Conservation (phyloP, 2,113 vertebrate species). For the Cottus gobio region DNA sequence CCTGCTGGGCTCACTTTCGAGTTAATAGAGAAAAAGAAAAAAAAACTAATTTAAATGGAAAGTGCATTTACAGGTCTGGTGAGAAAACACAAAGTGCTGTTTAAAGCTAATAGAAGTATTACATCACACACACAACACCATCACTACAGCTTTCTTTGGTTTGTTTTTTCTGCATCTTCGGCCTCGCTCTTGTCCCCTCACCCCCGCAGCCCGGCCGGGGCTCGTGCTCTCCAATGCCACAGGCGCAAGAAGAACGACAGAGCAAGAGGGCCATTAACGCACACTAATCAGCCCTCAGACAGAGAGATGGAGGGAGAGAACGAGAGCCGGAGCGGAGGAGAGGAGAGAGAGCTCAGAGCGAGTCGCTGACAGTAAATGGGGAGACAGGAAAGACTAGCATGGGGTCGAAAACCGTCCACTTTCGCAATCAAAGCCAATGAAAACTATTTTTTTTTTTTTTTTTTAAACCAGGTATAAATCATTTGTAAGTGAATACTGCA, state of each 20-base stretch:
- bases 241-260: constrained; percentile 63
- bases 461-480: constrained; percentile 5
- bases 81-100: constrained; percentile 65
- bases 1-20: constrained; percentile 77
- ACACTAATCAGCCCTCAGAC: constrained; percentile 69
- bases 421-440: constrained; percentile 9
- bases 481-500: background rate
- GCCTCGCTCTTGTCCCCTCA: constrained; percentile 24
- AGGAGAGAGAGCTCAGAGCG: constrained; percentile 20
- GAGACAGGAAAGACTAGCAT: constrained; percentile 1
- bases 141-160: constrained; percentile 37
- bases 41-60: constrained; percentile 72
- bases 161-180: constrained; percentile 12
- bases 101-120: constrained; percentile 60
- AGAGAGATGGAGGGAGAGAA: constrained; percentile 27
- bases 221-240: constrained; percentile 44
- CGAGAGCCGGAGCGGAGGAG: constrained; percentile 8
- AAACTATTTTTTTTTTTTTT: constrained; percentile 12
- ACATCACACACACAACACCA: constrained; percentile 24
- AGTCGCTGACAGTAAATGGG: constrained; percentile 6
- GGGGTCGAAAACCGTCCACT: constrained; percentile 15
- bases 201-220: constrained; percentile 33
- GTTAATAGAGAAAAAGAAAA: constrained; percentile 62
- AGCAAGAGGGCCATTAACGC: constrained; percentile 70
- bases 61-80: constrained; percentile 66